phyloP scores from a whole-genome alignment of 1,140 invertebrate species.

The Cecropterus lyciades region DNA sequence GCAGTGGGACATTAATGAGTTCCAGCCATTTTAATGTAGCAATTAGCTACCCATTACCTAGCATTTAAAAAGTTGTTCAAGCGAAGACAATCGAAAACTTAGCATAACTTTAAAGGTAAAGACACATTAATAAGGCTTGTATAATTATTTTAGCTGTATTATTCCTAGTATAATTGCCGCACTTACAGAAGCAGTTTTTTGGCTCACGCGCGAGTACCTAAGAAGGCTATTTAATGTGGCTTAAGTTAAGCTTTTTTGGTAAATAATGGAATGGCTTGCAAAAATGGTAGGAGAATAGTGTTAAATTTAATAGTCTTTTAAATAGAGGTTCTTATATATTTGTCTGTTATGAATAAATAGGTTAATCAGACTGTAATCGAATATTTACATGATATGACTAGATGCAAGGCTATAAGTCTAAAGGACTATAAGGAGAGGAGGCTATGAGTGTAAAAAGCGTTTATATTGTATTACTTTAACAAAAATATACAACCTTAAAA shows the following conservation, averaged over 20 bases:
- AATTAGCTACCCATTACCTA: too few relatives aligned
- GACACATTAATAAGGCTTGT: not conserved
- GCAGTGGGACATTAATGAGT: too few relatives aligned
- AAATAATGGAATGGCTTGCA: slow-evolving; percentile 38
- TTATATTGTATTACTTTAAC: not conserved
- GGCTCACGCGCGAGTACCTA: slow-evolving; percentile 59
- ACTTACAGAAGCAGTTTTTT: slow-evolving; percentile 70
- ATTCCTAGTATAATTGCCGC: slow-evolving; percentile 79
- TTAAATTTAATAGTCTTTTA: too few relatives aligned
- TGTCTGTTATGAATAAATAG: too few relatives aligned
- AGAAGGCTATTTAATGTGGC: slow-evolving; percentile 60
- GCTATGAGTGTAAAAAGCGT: too few relatives aligned
- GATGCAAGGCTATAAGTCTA: too few relatives aligned
- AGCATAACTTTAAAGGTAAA: not conserved
- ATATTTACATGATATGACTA: too few relatives aligned
- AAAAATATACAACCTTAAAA: not conserved
- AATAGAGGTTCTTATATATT: too few relatives aligned
- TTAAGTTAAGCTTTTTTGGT: slow-evolving; percentile 60
- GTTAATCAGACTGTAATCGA: too few relatives aligned
- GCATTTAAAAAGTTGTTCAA: too few relatives aligned
- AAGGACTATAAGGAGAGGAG: too few relatives aligned
- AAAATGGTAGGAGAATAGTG: slow-evolving; percentile 4
- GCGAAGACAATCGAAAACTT: not conserved
- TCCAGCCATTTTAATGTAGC: too few relatives aligned
- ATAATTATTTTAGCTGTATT: not conserved